phyloP scores from a whole-genome alignment of 2,797 vertebrate genomes.

The Ptychobarbus kaznakovi region DNA sequence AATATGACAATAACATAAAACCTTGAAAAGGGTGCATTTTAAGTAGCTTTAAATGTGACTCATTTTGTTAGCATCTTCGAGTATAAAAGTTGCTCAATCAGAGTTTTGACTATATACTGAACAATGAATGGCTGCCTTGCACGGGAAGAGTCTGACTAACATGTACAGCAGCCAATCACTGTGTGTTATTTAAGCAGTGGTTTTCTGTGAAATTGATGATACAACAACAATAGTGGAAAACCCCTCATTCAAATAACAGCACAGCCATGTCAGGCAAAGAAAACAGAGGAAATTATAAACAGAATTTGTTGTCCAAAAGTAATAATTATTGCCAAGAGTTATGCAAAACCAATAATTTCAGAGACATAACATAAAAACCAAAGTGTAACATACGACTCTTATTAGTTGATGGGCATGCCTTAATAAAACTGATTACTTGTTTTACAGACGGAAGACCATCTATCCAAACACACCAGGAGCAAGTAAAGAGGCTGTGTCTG shows the following conservation, averaged over 20 bases:
- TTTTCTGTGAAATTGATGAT: neutral
- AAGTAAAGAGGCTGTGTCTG: conserved; percentile 49
- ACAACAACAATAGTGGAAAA: neutral
- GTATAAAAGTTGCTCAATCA: neutral
- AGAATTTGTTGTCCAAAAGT: neutral
- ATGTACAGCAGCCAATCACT: neutral
- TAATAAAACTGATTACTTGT: neutral
- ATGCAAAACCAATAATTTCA: neutral
- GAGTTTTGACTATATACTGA: neutral
- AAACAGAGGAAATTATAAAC: neutral
- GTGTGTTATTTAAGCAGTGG: neutral
- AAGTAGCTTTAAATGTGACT: neutral
- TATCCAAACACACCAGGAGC: conserved; percentile 25
- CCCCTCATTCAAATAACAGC: neutral
- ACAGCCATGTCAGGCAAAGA: neutral
- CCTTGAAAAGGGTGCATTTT: too few relatives aligned
- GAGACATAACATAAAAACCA: neutral
- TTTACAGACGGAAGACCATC: conserved; percentile 19
- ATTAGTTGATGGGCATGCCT: neutral
- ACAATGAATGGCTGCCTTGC: neutral
- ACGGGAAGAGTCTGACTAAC: neutral
- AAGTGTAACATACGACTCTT: neutral
- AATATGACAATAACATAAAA: neutral
- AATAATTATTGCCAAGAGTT: neutral
- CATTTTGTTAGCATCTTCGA: neutral